Evolutionary conservation across 2,888 invertebrate genomes (phyloP).

Genomic region (Gibbula magus): DNA sequence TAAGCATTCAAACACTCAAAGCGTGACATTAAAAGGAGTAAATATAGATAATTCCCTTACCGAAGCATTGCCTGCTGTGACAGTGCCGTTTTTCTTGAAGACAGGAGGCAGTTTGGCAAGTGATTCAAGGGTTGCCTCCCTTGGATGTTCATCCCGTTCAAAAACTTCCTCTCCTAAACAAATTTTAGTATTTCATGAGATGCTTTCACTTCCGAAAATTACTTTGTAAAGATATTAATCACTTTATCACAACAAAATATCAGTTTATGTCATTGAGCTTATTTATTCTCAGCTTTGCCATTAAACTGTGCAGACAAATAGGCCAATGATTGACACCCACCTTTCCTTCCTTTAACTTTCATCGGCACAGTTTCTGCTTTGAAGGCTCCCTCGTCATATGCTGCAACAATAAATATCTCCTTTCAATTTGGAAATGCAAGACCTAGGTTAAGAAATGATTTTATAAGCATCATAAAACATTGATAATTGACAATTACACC

Average conservation of each 20-base stretch:
- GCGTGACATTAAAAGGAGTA: no score
- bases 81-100: slow-evolving; percentile 95
- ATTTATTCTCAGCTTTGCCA: background rate
- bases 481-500: no score
- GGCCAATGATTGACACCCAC: slow-evolving; percentile 67
- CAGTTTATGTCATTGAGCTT: no score
- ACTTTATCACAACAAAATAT: background rate
- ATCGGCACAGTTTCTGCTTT: slow-evolving; percentile 92
- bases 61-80: slow-evolving; percentile 95
- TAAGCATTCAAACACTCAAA: no score
- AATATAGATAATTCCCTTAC: slow-evolving; percentile 78
- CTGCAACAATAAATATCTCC: slow-evolving; percentile 76
- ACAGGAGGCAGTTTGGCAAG: slow-evolving; percentile 90
- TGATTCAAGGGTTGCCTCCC: slow-evolving; percentile 88
- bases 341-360: slow-evolving; percentile 86
- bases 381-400: slow-evolving; percentile 90
- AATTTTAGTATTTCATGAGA: background rate
- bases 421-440: no score
- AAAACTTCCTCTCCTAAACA: slow-evolving; percentile 80
- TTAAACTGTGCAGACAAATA: background rate
- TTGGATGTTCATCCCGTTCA: slow-evolving; percentile 92
- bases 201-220: background rate
- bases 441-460: no score
- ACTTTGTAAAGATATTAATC: background rate
- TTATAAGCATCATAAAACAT: no score